phyloP scores from a whole-genome alignment of 35 echinoderm and acorn worm species.

The Ophiothrix spiculata region DNA sequence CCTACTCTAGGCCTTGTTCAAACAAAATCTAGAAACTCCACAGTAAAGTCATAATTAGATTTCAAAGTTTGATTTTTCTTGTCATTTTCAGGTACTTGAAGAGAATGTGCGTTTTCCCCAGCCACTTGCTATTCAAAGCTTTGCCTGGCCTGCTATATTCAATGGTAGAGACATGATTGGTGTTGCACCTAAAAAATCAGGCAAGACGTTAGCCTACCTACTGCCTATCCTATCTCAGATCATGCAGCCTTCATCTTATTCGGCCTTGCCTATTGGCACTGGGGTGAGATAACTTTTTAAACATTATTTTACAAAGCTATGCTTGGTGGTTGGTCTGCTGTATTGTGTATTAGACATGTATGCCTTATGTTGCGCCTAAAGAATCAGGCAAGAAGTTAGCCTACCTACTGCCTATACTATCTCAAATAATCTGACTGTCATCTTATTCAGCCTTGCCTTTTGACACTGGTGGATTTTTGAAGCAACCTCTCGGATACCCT shows the following conservation, averaged over 20 bases:
- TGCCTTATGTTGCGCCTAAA: constrained; percentile 54
- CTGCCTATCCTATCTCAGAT: constrained; percentile 70
- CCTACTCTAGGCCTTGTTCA: too few species aligned
- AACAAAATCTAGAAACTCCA: too few species aligned
- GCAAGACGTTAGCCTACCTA: constrained; percentile 57
- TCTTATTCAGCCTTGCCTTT: constrained; percentile 59
- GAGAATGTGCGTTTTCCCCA: constrained; percentile 18
- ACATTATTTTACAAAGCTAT: constrained; percentile 38
- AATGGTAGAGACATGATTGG: constrained; percentile 82
- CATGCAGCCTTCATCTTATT: constrained; percentile 63
- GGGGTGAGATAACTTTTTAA: constrained; percentile 59
- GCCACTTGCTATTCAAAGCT: constrained; percentile 55
- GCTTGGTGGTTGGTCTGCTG: constrained; percentile 59
- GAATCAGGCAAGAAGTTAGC: constrained; percentile 44
- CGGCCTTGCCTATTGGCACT: constrained; percentile 55
- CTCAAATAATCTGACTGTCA: constrained; percentile 54
- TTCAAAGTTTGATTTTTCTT: too few species aligned
- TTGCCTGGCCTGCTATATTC: constrained; percentile 75
- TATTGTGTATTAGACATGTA: constrained; percentile 72
- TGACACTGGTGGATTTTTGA: too few species aligned
- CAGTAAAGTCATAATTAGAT: too few species aligned
- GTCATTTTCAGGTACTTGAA: constrained; percentile 1
- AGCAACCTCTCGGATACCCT: too few species aligned
- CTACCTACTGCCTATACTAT: constrained; percentile 69
- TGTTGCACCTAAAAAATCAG: constrained; percentile 36